Base-by-base conservation (phyloP, 30 jellyfish, hydroid and myxozoan genomes). In the Turritopsis rubra region DNA sequence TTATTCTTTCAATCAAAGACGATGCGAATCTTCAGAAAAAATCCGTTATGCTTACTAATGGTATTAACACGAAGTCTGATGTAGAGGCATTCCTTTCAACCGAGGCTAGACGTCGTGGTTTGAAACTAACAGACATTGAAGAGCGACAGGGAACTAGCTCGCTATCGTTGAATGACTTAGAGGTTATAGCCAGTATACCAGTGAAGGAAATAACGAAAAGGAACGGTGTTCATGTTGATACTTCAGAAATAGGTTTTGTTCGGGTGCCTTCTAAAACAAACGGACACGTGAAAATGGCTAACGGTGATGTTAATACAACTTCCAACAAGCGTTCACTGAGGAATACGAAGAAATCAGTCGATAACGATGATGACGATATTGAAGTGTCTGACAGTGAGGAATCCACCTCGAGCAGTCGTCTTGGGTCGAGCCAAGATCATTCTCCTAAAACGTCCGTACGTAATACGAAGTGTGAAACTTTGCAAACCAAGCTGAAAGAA, bases 381-480 rank as follows among this genome's bases (percentile, higher is more conserved):
- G 95, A 87, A 26, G 18, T 81, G 17, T 93, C 99, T 7, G 99
- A 93, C 65, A 93, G 99, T 73, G 96, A 81, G 24, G 96, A 84
- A 28, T 93, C 99, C 23, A 85, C 96, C 19, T 88, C 96, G 8
- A 93, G 99, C 31, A 87, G 96, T 68, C 89, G 96, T 41, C 5
- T 93, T 81, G 60, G 60, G 13, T 41, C 60, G 9, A 88, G 96
- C 60, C 80, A 88, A 28, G 95, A 90, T 66, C 84, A 79, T 90
- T 93, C 99, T 18, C 96, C 99, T 53, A 88, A 93, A 80, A 72
- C 96, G 17, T 18, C 52, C 9, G 21, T 20, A 9, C 28, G 76
- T 66, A 41, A 54, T 23, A 30, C 85, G 13, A 28, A 22, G 52
- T 20, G 16, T 1, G 88, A 81, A 20, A 3, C 54, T 81, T 29